phyloP scores from a whole-genome alignment of 1,140 invertebrate genomes.

The Rhynchophorus ferrugineus region DNA sequence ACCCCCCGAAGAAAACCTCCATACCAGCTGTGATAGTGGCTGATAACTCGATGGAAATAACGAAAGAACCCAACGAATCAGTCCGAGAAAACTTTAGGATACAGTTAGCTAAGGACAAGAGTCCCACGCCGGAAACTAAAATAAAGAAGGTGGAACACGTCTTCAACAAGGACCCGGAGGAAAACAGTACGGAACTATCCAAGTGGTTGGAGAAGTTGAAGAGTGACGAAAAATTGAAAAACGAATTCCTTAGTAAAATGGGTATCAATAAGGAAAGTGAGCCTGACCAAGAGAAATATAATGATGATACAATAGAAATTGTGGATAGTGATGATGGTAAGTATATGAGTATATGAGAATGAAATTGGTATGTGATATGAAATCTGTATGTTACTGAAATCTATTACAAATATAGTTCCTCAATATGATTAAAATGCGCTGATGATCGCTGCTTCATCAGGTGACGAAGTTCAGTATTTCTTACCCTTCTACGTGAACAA shows the following conservation, averaged over 20 bases:
- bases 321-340: conserved; percentile 18
- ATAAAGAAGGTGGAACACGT: too few species aligned
- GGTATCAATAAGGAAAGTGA: conserved; percentile 9
- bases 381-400: too few species aligned
- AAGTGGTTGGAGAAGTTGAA: conserved; percentile 13
- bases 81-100: not conserved
- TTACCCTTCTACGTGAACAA: too few species aligned
- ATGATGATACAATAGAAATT: conserved; percentile 11
- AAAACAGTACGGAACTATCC: conserved; percentile 9
- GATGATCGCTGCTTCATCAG: too few species aligned
- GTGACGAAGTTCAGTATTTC: too few species aligned
- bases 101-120: not conserved
- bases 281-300: not conserved
- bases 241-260: conserved; percentile 15
- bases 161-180: conserved; percentile 9
- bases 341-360: too few species aligned
- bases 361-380: too few species aligned
- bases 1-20: too few species aligned
- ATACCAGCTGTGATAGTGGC: conserved; percentile 17
- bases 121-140: not conserved
- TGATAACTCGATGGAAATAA: conserved; percentile 17
- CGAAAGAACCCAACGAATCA: conserved; percentile 10
- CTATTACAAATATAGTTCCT: too few species aligned
- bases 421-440: too few species aligned
- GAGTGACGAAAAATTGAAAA: conserved; percentile 8